Evolutionary conservation across 2,888 invertebrate species (phyloP).

Genomic region (Pasiphila rectangulata): DNA sequence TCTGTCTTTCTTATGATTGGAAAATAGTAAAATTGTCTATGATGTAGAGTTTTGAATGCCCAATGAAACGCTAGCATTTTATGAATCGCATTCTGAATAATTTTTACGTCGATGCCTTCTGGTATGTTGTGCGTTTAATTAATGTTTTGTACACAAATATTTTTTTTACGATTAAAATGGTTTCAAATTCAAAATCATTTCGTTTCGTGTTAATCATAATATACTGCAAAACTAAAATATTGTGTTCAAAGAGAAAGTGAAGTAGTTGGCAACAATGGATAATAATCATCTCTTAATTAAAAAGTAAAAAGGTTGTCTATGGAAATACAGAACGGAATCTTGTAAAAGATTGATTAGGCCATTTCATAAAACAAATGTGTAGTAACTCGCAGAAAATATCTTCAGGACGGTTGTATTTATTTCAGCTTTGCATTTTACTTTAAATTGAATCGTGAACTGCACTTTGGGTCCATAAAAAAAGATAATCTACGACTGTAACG

Average conservation of each 20-base stretch:
- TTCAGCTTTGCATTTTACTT: slow-evolving; percentile 80
- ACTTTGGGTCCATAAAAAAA: slow-evolving; percentile 71
- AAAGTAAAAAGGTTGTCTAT: slow-evolving; percentile 73
- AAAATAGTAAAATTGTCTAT: slow-evolving; percentile 4
- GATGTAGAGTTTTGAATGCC: neutral
- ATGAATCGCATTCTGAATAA: neutral
- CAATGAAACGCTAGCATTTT: slow-evolving; percentile 3
- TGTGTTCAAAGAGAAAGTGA: slow-evolving; percentile 32
- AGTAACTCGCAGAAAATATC: slow-evolving; percentile 81
- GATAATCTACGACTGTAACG: slow-evolving; percentile 73
- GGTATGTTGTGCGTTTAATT: too few species aligned
- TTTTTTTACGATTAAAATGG: too few species aligned
- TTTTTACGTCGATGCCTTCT: too few species aligned
- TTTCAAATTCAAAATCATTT: too few species aligned
- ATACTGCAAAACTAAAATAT: neutral
- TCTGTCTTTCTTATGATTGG: slow-evolving; percentile 15
- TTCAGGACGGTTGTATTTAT: slow-evolving; percentile 80
- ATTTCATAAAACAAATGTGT: slow-evolving; percentile 82
- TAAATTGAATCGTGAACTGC: slow-evolving; percentile 78
- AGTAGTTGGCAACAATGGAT: slow-evolving; percentile 54
- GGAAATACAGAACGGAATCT: slow-evolving; percentile 81
- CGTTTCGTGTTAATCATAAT: neutral
- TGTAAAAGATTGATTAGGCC: slow-evolving; percentile 82
- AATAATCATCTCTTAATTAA: slow-evolving; percentile 66
- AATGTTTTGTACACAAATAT: too few species aligned